A percentile compares a stretch with the other conserved stretches of the same genome.
Conservation (phyloP, 2,797 vertebrate genomes). For the Sebastes cheni region DNA sequence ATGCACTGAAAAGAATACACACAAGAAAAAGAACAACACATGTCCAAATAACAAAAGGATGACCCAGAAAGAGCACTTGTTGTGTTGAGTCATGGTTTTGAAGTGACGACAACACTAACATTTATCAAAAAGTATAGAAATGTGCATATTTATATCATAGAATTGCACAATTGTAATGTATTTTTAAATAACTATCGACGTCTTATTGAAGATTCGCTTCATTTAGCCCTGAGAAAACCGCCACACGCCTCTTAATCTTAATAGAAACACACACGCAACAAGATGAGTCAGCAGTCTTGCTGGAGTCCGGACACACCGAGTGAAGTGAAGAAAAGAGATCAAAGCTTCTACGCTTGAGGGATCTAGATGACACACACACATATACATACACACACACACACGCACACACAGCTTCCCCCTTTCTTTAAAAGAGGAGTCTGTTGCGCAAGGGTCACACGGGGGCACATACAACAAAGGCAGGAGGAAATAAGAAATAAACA, state of each 20-base stretch:
- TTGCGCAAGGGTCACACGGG: conserved; percentile 53
- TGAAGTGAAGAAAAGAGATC: conserved; percentile 54
- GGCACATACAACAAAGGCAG: conserved; percentile 70
- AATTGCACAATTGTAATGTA: not conserved
- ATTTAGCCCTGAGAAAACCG: conserved; percentile 16
- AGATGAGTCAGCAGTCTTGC: conserved; percentile 58
- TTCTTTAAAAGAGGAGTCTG: conserved; percentile 48
- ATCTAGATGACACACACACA: conserved; percentile 29
- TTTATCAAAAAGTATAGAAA: not conserved
- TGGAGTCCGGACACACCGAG: conserved; percentile 31
- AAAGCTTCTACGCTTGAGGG: conserved; percentile 61
- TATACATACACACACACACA: not conserved
- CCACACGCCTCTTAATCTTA: conserved; percentile 8
- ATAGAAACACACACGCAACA: not conserved
- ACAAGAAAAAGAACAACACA: not conserved
- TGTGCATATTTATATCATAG: not conserved
- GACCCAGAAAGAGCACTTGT: conserved; percentile 1
- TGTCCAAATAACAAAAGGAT: not conserved
- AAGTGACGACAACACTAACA: not conserved
- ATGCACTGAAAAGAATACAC: not conserved
- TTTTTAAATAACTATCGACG: rapidly evolving
- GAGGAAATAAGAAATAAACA: conserved; percentile 69
- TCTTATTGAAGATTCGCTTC: not conserved
- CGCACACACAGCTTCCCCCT: not conserved
- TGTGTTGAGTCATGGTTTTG: not conserved